Evolutionary conservation across 2,888 invertebrate species (phyloP).

Genomic region (Drosophila dives): DNA sequence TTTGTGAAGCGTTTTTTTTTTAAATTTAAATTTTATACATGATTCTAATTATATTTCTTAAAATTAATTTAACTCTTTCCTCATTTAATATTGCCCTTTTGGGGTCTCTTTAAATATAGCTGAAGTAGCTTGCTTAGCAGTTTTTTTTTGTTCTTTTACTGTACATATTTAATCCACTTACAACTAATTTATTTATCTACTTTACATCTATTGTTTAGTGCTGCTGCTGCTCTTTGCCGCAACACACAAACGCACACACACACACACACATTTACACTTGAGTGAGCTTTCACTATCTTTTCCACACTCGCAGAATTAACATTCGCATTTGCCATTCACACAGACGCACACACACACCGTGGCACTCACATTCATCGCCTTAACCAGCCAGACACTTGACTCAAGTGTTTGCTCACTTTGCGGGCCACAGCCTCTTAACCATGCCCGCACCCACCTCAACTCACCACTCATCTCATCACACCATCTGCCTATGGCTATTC

Average conservation of each 20-base stretch:
- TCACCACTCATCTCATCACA: constrained; percentile 15
- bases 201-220: constrained; percentile 49
- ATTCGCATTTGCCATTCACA: constrained; percentile 40
- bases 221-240: constrained; percentile 8
- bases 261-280: constrained; percentile 43
- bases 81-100: neutral
- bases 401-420: constrained; percentile 79
- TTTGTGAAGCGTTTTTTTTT: neutral
- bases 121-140: neutral
- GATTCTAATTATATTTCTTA: neutral
- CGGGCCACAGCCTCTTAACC: constrained; percentile 57
- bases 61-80: neutral
- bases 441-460: constrained; percentile 1
- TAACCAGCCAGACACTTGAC: constrained; percentile 75
- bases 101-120: neutral
- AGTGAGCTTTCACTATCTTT: constrained; percentile 55
- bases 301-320: constrained; percentile 29
- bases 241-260: neutral
- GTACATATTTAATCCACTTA: constrained; percentile 33
- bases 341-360: constrained; percentile 26
- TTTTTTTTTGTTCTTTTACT: neutral
- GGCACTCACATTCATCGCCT: constrained; percentile 49
- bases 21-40: neutral
- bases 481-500: constrained; percentile 13
- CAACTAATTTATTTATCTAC: constrained; percentile 39